A percentile compares a stretch with the other conserved stretches of the same genome.
Conservation (phyloP, 2,888 invertebrate genomes). For the Lumbricus terrestris region DNA sequence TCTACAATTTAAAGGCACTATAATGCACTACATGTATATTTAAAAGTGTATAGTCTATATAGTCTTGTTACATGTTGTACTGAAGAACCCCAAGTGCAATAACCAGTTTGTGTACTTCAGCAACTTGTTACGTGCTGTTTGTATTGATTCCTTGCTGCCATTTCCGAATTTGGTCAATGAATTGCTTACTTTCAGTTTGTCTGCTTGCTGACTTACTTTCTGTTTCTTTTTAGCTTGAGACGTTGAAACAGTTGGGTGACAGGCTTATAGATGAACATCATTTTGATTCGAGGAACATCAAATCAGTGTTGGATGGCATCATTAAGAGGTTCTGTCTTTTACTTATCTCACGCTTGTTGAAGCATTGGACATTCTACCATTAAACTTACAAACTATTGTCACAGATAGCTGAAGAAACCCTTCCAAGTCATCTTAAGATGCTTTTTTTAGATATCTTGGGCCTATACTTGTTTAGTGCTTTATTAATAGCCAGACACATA, state of each 20-base stretch:
- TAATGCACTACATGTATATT: too few relatives aligned
- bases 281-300: slow-evolving; percentile 77
- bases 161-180: background rate
- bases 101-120: background rate
- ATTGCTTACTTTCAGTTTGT: background rate
- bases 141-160: background rate
- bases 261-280: slow-evolving; percentile 85
- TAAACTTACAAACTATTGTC: too few relatives aligned
- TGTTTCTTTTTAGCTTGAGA: slow-evolving; percentile 63
- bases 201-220: background rate
- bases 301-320: slow-evolving; percentile 74
- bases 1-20: too few relatives aligned
- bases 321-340: slow-evolving; percentile 43
- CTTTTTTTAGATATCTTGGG: too few relatives aligned
- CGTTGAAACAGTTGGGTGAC: slow-evolving; percentile 78
- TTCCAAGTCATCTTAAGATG: too few relatives aligned
- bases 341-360: background rate
- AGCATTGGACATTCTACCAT: too few relatives aligned
- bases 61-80: background rate
- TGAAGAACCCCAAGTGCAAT: background rate
- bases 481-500: too few relatives aligned
- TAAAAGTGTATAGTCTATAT: too few relatives aligned
- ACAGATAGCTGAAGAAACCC: too few relatives aligned
- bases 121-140: background rate
- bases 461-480: too few relatives aligned